Percentiles rank a stretch among this genome's conserved stretches.
These are phyloP conservation scores for Aphaenogaster rudis DNA, from an alignment of 1,140 invertebrate genomes.

Conservation along the genomic window DNA sequence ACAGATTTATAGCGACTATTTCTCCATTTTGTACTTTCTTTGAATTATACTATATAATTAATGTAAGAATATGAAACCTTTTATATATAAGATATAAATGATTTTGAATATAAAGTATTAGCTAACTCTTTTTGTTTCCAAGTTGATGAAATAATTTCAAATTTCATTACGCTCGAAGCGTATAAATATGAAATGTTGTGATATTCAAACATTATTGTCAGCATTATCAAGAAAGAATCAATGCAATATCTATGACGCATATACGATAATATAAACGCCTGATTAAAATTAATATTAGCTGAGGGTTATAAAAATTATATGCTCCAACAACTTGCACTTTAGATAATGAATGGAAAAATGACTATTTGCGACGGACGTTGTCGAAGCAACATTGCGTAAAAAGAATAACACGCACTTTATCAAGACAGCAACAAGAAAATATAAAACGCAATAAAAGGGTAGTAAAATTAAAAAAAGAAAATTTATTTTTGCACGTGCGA, in stretches of 20 bases:
- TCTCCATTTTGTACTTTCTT: background rate
- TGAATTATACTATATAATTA: background rate
- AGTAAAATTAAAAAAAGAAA: background rate
- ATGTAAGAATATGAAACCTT: background rate
- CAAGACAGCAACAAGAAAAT: background rate
- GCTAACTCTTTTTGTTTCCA: background rate
- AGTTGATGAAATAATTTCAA: background rate
- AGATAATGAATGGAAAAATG: constrained; percentile 39
- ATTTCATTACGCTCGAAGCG: background rate
- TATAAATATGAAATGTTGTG: constrained; percentile 1
- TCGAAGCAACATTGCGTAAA: background rate
- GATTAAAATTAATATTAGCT: constrained; percentile 6
- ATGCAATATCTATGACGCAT: constrained; percentile 35
- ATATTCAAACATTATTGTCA: constrained; percentile 4
- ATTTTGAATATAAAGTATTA: background rate
- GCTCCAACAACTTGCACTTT: background rate
- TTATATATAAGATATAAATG: background rate
- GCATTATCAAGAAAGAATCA: background rate
- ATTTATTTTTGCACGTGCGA: background rate
- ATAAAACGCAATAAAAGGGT: background rate
- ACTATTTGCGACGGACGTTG: constrained; percentile 1
- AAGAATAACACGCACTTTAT: background rate
- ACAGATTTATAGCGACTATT: background rate
- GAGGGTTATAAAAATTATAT: background rate
- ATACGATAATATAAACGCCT: constrained; percentile 4